Evolutionary conservation across 2,888 invertebrate genomes (phyloP), one percentile per base, ranked within the genome.

Genomic region (Drosophila niveifrons): DNA sequence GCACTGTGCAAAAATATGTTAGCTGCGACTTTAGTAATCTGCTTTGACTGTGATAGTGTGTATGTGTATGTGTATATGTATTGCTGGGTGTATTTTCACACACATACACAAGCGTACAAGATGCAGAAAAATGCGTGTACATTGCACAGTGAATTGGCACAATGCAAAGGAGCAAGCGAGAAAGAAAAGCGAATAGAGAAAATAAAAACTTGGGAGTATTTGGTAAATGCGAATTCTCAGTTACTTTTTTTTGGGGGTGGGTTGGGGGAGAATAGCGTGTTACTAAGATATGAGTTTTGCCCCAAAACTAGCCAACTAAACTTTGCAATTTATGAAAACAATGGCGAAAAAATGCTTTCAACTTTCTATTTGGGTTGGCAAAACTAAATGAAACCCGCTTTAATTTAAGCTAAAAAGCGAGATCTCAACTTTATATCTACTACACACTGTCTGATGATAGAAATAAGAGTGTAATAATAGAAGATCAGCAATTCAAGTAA

Each of bases 11-110:
- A 57, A 78, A 85, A 88, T 88, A 85, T 85, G 86, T 88, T 85
- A 73, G 75, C 75, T 77, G 69, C 85, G 77, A 81, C 88, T 85
- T 85, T 79, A 66, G 88, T 88, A 85, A 85, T 85, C 88, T 82
- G 74, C 69, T 67, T 56, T 70, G 72, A 55, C 65, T 66, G 61
- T 34, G 50, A 36, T 65, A 59, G 55, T 66, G 31, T 18, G 23
- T 48, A 36, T 31, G 8, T 48, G 31, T n/a, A n/a, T 53, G 66
- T 66, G 67, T 64, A 52, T 13, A 43, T 51, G 28, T 17, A 44
- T 55, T 51, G 41, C 28, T 34, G 11, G n/a, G 15, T 41, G 8
- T 6, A 41, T 41, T 36, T 23, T 44, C 15, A 51, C 29, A 72
- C 39, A 43, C 44, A 29, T 46, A 36, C 58, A 28, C 28, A 57